These are phyloP conservation scores for Picathartes gymnocephalus DNA, from an alignment of 2,113 vertebrate species.

Conservation along the genomic window DNA sequence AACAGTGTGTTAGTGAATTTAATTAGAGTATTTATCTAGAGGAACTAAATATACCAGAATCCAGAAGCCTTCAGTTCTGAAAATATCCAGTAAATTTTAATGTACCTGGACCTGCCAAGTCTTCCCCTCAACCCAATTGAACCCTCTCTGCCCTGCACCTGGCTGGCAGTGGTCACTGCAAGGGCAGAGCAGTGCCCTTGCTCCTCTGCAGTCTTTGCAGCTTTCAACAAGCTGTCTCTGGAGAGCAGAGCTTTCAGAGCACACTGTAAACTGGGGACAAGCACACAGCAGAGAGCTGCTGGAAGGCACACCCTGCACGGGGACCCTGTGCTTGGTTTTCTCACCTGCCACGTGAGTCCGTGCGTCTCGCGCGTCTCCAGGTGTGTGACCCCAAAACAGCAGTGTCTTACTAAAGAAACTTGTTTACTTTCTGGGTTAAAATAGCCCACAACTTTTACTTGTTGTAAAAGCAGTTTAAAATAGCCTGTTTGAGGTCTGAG, in stretches of 20 bases:
- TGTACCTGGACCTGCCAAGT: background rate
- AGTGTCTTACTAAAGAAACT: background rate
- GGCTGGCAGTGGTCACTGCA: background rate
- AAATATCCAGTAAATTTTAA: background rate
- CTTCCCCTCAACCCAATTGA: background rate
- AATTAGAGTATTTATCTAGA: background rate
- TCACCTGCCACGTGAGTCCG: fast-evolving
- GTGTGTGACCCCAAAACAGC: background rate
- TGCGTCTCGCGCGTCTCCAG: fast-evolving
- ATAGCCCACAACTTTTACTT: background rate
- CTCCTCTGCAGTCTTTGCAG: background rate
- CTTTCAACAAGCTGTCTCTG: background rate
- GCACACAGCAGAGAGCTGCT: background rate
- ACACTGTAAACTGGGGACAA: fast-evolving
- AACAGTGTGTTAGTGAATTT: background rate
- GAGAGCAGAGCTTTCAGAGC: background rate
- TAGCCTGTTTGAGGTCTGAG: background rate
- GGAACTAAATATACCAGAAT: background rate
- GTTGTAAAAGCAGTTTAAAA: background rate
- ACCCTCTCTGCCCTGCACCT: background rate
- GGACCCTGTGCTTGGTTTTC: background rate
- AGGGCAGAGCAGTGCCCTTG: background rate
- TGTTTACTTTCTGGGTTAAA: background rate
- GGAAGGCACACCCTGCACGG: fast-evolving
- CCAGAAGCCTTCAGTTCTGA: background rate